phyloP scores from a whole-genome alignment of 1,140 invertebrate genomes.

The Coenobita brevimanus region DNA sequence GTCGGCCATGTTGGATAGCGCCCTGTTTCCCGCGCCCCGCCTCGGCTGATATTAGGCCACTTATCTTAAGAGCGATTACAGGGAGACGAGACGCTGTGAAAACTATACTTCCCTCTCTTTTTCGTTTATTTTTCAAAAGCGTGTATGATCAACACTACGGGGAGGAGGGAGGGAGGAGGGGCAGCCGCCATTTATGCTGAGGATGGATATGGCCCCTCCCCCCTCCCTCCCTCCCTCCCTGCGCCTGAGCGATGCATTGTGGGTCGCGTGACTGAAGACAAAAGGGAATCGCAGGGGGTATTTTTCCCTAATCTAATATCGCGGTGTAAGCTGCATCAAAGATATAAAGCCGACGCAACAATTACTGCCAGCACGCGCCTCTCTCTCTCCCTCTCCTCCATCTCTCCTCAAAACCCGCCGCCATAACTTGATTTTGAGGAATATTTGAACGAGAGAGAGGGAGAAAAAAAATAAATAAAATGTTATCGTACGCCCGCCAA shows the following conservation, averaged over 20 bases:
- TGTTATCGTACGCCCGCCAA: no score
- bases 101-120: conserved; percentile 23
- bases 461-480: no score
- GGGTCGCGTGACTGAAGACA: neutral
- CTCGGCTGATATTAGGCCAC: conserved; percentile 52
- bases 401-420: no score
- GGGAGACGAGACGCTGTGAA: conserved; percentile 47
- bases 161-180: no score
- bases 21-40: neutral
- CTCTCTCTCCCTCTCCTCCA: no score
- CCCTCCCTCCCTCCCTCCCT: neutral
- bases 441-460: no score
- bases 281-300: neutral
- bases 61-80: conserved; percentile 55
- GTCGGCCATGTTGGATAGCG: neutral
- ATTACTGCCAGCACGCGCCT: conserved; percentile 17
- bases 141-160: no score
- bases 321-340: conserved; percentile 33
- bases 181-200: no score
- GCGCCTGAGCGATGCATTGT: neutral
- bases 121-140: conserved; percentile 29
- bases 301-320: conserved; percentile 39
- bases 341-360: conserved; percentile 26
- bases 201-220: neutral
- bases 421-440: no score